Evolutionary conservation across 2,888 invertebrate genomes (phyloP), one percentile per base, ranked within the genome.

Genomic region (Orthosia gracilis): DNA sequence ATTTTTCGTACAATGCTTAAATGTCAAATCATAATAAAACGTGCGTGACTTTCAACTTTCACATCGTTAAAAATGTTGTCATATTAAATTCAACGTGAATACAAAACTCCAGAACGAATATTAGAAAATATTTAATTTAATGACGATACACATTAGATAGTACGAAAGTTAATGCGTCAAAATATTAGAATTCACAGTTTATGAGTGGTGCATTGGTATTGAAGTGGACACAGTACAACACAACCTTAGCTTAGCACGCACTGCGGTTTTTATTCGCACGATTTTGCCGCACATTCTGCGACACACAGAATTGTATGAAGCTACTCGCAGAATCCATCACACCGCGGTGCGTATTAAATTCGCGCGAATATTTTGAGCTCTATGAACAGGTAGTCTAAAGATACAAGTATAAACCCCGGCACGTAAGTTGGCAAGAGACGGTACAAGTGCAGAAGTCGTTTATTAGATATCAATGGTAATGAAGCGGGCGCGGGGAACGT

Each of bases 71-170:
- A 26, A 26, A 54, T 1, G 50, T 64, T 49, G 47, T 47, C 18
- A 62, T 18, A 76, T 57, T 52, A 52, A 80, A 55, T 18, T 3
- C 1, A 31, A 45, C 12, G 31, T n/a, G 13, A 72, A 31, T 61
- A 50, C 45, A 65, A 49, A 66, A 47, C 50, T 12, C 52, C 15
- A 55, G 12, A n/a, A 50, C n/a, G 31, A 63, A 75, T 69, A 75
- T 86, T 84, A 26, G 50, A 76, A 76, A 73, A 58, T 64, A 50
- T 70, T 83, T 40, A 80, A 73, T 63, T 49, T 89, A 90, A 94
- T 90, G 91, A 89, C 91, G 81, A 86, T 89, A 88, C 85, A 90
- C 92, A 92, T 94, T 93, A 93, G 89, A 87, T 88, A 85, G 84
- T 89, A 87, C 85, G 86, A 89, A 90, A 88, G 87, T 87, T 91